Conservation (phyloP, 2,113 vertebrate species). For the Zosterops hypoxanthus region DNA sequence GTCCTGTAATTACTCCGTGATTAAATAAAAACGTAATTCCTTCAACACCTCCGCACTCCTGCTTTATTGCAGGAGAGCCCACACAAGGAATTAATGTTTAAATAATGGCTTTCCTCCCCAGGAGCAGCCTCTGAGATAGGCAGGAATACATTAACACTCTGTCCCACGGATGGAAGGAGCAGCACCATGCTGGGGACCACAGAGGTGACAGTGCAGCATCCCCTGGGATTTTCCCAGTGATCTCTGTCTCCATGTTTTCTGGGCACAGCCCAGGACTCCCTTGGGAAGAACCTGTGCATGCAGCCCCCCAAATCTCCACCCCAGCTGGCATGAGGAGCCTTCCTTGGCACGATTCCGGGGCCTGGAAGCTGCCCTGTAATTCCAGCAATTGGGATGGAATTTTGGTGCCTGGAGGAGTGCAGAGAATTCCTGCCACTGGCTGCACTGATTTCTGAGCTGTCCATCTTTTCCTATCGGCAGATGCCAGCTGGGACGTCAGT, state of each 20-base stretch:
- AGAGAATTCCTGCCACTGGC: not conserved
- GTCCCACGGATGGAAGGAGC: rapidly evolving
- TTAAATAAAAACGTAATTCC: slow-evolving; percentile 52
- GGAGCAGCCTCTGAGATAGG: not conserved
- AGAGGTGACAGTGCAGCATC: not conserved
- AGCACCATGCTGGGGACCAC: not conserved
- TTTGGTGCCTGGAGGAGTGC: not conserved
- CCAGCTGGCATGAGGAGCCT: not conserved
- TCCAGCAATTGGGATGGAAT: not conserved
- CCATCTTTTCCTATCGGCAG: not conserved
- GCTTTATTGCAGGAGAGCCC: slow-evolving; percentile 44
- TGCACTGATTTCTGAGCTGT: not conserved
- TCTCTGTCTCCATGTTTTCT: rapidly evolving
- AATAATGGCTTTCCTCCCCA: slow-evolving; percentile 28
- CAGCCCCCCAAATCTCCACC: not conserved
- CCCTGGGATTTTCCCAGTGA: not conserved
- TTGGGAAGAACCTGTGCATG: rapidly evolving
- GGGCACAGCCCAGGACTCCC: rapidly evolving
- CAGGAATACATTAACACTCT: not conserved
- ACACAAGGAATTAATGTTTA: slow-evolving; percentile 55
- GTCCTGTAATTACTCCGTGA: slow-evolving; percentile 31
- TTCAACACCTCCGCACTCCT: slow-evolving; percentile 24
- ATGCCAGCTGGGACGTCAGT: not conserved
- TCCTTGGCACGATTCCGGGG: rapidly evolving
- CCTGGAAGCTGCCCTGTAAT: rapidly evolving